A percentile compares a stretch with the other conserved stretches of the same genome.
These are phyloP conservation scores for Hestina assimilis DNA, from an alignment of 1,140 invertebrate species.

Conservation along the genomic window DNA sequence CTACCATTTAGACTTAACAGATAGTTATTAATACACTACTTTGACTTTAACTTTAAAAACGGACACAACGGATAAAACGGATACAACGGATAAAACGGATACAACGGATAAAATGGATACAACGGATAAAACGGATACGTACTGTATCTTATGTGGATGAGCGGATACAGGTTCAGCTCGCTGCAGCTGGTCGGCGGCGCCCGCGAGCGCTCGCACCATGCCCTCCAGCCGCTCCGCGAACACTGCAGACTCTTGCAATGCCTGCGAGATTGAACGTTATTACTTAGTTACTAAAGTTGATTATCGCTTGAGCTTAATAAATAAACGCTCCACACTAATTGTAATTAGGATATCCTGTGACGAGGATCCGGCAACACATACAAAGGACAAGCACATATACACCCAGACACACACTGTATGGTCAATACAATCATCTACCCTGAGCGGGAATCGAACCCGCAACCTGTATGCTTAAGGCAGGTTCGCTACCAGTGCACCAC, in stretches of 20 bases:
- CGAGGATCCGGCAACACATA: not conserved
- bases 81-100: no score
- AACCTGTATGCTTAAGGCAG: no score
- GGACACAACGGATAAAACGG: no score
- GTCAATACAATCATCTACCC: no score
- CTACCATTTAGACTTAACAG: no score
- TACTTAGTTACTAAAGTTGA: not conserved
- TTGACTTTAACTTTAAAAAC: no score
- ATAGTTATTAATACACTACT: no score
- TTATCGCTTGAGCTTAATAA: not conserved
- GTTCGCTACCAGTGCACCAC: no score
- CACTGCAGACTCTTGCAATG: conserved; percentile 90
- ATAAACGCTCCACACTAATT: not conserved
- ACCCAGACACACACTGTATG: not conserved
- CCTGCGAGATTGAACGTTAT: conserved; percentile 60
- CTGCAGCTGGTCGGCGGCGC: conserved; percentile 94
- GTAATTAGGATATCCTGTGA: not conserved
- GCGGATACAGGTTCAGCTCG: conserved; percentile 95
- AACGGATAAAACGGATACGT: no score
- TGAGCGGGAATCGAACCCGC: no score
- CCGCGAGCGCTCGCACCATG: conserved; percentile 94
- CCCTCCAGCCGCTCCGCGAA: conserved; percentile 98
- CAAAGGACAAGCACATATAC: no score
- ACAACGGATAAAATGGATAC: no score
- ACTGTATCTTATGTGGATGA: conserved; percentile 93